These are phyloP conservation scores for Lordiphosa collinella DNA, from an alignment of 1,140 invertebrate species.

Conservation along the genomic window DNA sequence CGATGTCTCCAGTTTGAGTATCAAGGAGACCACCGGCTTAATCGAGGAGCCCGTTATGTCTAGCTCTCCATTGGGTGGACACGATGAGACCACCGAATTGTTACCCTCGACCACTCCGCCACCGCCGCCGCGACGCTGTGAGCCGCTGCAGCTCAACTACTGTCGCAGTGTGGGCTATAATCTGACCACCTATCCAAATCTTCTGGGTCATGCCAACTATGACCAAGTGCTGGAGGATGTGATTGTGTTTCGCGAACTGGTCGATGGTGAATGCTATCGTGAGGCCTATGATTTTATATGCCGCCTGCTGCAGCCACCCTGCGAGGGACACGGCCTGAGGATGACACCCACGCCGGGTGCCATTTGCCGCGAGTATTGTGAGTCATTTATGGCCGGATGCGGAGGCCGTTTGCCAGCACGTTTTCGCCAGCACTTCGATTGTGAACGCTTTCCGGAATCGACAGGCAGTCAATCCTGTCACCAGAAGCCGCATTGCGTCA, in stretches of 20 bases:
- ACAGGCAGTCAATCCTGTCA: constrained; percentile 86
- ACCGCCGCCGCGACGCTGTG: constrained; percentile 84
- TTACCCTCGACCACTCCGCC: constrained; percentile 61
- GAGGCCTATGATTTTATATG: constrained; percentile 93
- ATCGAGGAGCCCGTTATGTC: constrained; percentile 75
- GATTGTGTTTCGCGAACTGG: constrained; percentile 90
- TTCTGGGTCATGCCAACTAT: constrained; percentile 84
- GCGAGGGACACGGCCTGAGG: constrained; percentile 79
- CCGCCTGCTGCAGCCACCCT: constrained; percentile 89
- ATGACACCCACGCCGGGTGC: constrained; percentile 60
- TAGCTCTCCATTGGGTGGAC: constrained; percentile 67
- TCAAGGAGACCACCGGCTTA: constrained; percentile 82
- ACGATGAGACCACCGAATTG: constrained; percentile 63
- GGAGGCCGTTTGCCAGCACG: constrained; percentile 86
- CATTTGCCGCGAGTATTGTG: constrained; percentile 91
- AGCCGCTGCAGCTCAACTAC: constrained; percentile 84
- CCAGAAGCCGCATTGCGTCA: constrained; percentile 88
- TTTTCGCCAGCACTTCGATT: constrained; percentile 87
- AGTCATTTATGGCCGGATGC: constrained; percentile 91
- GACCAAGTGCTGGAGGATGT: constrained; percentile 87
- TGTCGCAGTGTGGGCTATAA: constrained; percentile 89
- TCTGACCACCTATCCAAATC: constrained; percentile 90
- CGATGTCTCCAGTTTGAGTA: constrained; percentile 84
- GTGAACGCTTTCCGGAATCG: constrained; percentile 89
- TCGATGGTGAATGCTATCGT: constrained; percentile 92